Percentiles rank a stretch among this genome's conserved stretches.
These are phyloP conservation scores for Trachelus stipa DNA, from an alignment of 2,888 invertebrate genomes.

Conservation along the genomic window DNA sequence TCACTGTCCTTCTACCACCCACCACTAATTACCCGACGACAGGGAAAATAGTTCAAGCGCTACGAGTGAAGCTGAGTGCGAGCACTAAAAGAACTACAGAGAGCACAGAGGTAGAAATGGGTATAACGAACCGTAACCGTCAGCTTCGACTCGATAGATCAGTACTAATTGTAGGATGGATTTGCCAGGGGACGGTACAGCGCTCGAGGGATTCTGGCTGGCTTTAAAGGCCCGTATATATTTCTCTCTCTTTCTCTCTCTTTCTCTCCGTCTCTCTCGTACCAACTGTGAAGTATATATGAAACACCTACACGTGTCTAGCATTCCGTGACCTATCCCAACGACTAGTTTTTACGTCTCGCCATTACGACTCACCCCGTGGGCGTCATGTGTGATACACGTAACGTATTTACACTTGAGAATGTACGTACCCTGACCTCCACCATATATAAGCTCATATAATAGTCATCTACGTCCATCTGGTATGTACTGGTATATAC, in stretches of 20 bases:
- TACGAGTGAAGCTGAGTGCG: not conserved
- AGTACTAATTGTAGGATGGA: not conserved
- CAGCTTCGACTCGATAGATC: not conserved
- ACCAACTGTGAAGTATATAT: not conserved
- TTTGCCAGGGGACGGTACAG: not conserved
- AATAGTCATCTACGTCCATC: not conserved
- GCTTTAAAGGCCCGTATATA: not conserved
- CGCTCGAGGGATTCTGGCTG: not conserved
- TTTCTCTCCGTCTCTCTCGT: not conserved
- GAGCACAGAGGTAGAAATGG: not conserved
- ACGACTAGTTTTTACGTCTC: not conserved
- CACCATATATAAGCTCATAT: not conserved
- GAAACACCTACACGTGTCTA: not conserved
- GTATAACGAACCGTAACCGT: not conserved
- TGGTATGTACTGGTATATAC: not conserved
- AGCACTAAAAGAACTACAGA: not conserved
- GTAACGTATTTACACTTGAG: not conserved
- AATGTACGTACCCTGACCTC: not conserved
- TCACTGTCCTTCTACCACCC: not conserved
- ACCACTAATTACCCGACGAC: too few relatives aligned
- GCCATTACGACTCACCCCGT: not conserved
- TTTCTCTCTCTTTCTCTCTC: not conserved
- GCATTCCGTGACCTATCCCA: not conserved
- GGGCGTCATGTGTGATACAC: not conserved
- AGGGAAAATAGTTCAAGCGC: too few relatives aligned